These are phyloP conservation scores for Nerophis ophidion DNA, from an alignment of 2,113 vertebrate species.

Conservation along the genomic window DNA sequence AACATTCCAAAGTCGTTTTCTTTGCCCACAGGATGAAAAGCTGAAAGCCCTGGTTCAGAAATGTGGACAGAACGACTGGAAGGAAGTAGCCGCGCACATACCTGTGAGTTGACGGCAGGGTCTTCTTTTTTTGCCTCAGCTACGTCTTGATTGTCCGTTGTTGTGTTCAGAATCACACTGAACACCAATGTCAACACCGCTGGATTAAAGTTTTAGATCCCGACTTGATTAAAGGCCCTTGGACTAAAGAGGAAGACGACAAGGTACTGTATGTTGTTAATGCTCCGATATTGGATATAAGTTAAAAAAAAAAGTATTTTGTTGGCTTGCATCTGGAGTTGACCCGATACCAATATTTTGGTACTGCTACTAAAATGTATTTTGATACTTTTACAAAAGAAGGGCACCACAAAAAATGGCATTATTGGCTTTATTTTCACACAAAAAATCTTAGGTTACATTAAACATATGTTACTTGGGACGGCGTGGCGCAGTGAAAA, in stretches of 20 bases:
- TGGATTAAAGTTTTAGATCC: slow-evolving; percentile 95
- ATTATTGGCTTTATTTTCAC: no score
- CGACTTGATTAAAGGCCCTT: slow-evolving; percentile 92
- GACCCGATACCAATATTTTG: no score
- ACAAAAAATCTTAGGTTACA: no score
- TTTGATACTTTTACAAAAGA: no score
- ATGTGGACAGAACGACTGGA: slow-evolving; percentile 87
- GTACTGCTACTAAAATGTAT: no score
- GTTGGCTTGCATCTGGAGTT: no score
- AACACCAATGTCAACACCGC: slow-evolving; percentile 94
- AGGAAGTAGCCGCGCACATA: slow-evolving; percentile 81
- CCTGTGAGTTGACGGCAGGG: slow-evolving; percentile 73
- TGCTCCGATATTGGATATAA: no score
- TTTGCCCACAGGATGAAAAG: slow-evolving; percentile 81
- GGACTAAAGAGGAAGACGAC: slow-evolving; percentile 98
- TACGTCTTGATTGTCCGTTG: no score
- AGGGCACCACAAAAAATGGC: no score
- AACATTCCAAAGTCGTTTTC: background rate
- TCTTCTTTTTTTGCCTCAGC: background rate
- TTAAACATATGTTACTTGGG: no score
- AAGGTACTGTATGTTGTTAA: slow-evolving; percentile 68
- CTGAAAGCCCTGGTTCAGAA: slow-evolving; percentile 83
- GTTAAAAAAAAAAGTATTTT: no score
- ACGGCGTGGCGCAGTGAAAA: no score
- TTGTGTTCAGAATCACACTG: slow-evolving; percentile 79